Base-by-base conservation (phyloP, 1,140 invertebrate genomes). In the Dendrolimus kikuchii region DNA sequence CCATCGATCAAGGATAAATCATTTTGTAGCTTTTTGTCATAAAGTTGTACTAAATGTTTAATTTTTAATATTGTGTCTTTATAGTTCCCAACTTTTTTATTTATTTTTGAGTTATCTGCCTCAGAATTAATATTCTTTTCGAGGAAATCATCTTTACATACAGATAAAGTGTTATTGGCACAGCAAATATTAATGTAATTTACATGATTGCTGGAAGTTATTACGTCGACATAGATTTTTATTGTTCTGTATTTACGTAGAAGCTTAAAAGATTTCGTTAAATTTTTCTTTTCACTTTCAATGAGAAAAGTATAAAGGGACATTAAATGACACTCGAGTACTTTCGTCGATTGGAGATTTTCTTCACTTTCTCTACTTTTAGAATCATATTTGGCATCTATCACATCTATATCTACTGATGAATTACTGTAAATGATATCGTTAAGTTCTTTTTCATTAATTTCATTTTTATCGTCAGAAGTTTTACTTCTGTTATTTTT, bases 161-260 rank as follows among this genome's bases (percentile, higher is more conserved):
- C 8, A 40, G 10, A 46, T 46, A 5, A 47, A 42, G 49, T 49
- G 23, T 53, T 49, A 47, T 71, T 64, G 4, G 48, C 45, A 56
- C 81, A 85, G 55, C 81, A 85, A 8, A 68, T 60, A 6, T 55
- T 60, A 36, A 55, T 68, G 8, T 74, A 65, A 52, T 80, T 61
- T 23, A 53, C 46, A 43, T 73, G 47, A 49, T 67, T 59, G 10
- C 53, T 45, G 52, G 57, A 46, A 47, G 59, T 70, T 10, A 54
- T 48, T 36, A 73, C 51, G 46, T 77, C 63, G 45, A 77, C 70
- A 47, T 83, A 86, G 43, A 86, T 62, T 64, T 81, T 86, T 39
- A 81, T 60, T n/a, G 67, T 59, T 7, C 64, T 53, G 5, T 64
- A 55, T 57, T 66, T 66, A 46, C 55, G 49, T n/a, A 83, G 44